Evolutionary conservation across 2,888 invertebrate genomes (phyloP).

Genomic region (Ophioninae sp.): DNA sequence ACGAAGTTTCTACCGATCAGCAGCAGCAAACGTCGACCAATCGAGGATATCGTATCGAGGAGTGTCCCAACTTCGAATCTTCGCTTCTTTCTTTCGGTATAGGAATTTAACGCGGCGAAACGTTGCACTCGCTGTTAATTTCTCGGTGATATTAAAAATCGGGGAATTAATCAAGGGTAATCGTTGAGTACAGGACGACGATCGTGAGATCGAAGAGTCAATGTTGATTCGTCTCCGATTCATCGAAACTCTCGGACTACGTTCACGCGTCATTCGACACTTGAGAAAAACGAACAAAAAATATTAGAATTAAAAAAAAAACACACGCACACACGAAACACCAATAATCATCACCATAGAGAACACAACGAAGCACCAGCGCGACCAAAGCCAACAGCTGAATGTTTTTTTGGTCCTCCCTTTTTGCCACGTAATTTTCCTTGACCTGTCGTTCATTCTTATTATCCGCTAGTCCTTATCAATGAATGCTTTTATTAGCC

Average conservation of each 20-base stretch:
- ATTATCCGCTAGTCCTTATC: not conserved
- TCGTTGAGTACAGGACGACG: conserved; percentile 7
- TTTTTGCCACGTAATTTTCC: conserved; percentile 35
- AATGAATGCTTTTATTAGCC: not conserved
- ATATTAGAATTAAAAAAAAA: not conserved
- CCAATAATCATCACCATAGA: conserved; percentile 19
- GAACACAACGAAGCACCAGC: conserved; percentile 40
- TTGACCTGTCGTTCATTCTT: conserved; percentile 28
- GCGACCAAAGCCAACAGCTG: conserved; percentile 55
- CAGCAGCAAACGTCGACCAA: not conserved
- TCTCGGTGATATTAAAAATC: not conserved
- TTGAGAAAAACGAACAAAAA: not conserved
- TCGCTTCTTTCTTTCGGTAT: not conserved
- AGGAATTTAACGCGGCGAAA: not conserved
- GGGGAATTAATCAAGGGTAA: not conserved
- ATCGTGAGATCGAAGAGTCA: conserved; percentile 51
- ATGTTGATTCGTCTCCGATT: conserved; percentile 48
- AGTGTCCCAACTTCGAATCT: not conserved
- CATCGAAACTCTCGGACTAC: conserved; percentile 10
- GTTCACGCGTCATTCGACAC: conserved; percentile 15
- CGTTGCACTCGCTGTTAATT: not conserved
- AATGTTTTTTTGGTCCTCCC: conserved; percentile 10
- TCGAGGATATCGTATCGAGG: not conserved
- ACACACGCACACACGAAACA: not conserved
- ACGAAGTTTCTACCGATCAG: not conserved